Evolutionary conservation across 2,113 vertebrate species (phyloP), one percentile per base, ranked within the genome.

Genomic region (Chlamydotis undulata): DNA sequence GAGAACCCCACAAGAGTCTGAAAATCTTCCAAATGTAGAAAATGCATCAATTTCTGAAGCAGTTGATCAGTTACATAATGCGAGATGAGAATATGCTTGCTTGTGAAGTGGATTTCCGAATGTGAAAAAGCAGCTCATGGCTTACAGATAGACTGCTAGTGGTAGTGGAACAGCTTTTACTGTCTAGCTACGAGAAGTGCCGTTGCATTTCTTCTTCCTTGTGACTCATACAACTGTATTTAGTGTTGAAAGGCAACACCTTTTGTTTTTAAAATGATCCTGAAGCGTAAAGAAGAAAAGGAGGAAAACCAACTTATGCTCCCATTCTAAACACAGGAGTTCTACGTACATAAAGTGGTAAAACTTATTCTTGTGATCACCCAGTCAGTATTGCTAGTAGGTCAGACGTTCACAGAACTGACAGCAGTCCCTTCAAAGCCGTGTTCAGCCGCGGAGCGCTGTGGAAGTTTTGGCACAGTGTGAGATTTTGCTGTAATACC

Each of bases 211-310:
- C 26, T 88, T 93, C 78, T 96, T 59, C 87, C 85, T 69, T 74
- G 79, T 96, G 93, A 90, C 94, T 96, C 82, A 92, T 5, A 19
- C 52, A 86, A 83, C 90, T 86, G 78, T 69, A 77, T 88, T 94
- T 88, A 90, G 85, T 92, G 50, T 76, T 76, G 47, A 52, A 85
- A 93, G 79, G 85, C 64, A 91, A 64, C 78, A 95, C 85, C 82
- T 94, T 90, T 96, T 93, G 71, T 73, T 94, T 94, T 91, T 50
- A 53, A 83, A 76, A n/a, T 41, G 28, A 10, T 41, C 16, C 31
- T 22, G 15, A 29, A 87, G 21, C 4, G 6, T 57, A 29, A 43
- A 39, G 26, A 39, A 33, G 43, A 26, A 9, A 15, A 2, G 12
- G 5, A 4, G 53, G 17, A 12, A 8, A 14, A 12, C 13, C 8